Base-by-base conservation (phyloP, 2,888 invertebrate genomes). In the Microplitis manilae region DNA sequence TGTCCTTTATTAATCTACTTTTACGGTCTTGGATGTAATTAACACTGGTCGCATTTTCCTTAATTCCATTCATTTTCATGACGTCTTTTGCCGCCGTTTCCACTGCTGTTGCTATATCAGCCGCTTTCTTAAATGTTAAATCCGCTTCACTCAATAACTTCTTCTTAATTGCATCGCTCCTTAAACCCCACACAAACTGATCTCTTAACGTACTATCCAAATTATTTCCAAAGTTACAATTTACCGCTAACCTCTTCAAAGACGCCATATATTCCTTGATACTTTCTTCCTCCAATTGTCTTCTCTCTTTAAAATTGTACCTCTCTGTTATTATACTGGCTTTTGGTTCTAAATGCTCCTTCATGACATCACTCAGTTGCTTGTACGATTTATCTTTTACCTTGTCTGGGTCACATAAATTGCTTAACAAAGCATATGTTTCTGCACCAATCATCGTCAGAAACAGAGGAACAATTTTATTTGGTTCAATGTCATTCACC, bases 121-220 rank as follows among this genome's bases (percentile, higher is more conserved):
- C 41, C 1, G 78, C 79, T 41, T 65, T 61, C 6, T 67, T 38
- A 17, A 75, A 79, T 0, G 77, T 73, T 6, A 78, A 50, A 30
- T 76, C 68, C 5, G 68, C 67, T 59, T 81, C 79, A 0, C 75
- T 76, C 20, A 80, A 74, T 15, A 80, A 50, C 1, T 69, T 78
- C 59, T 78, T 78, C 50, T 76, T 79, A 6, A 77, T 80, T 0
- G 72, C 50, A 0, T 73, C 70, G 17, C 64, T 78, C 1, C 61
- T 60, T 2, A 81, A 81, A 60, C 79, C 79, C 76, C 79, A 81
- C 17, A 81, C 78, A 13, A 79, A 77, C 61, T 77, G 79, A 38
- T 80, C 78, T 6, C 79, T 40, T 0, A 80, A 40, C 8, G 38
- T 39, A 8, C 60, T 64, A 15, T 78, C 70, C 50, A 79, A 64